A percentile compares a stretch with the other conserved stretches of the same genome.
Conservation (phyloP, 2,113 vertebrate genomes). For the Cyphotilapia sp. region DNA sequence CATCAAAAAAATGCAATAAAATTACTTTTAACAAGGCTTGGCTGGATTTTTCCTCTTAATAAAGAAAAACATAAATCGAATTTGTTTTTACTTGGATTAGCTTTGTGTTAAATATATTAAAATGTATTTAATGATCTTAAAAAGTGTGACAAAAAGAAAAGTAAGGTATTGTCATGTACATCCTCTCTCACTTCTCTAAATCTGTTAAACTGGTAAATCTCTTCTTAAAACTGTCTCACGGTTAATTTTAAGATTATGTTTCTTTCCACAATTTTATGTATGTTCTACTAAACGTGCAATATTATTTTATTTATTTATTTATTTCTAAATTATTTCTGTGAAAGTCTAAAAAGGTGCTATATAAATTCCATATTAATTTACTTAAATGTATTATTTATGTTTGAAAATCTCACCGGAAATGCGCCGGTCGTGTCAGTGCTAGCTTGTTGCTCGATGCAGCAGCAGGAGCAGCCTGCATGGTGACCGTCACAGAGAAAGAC, state of each 20-base stretch:
- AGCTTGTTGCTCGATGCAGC: neutral
- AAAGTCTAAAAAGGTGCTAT: neutral
- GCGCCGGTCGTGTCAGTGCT: accelerated
- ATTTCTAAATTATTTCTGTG: neutral
- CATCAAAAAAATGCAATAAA: neutral
- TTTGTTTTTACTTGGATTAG: accelerated
- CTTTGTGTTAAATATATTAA: neutral
- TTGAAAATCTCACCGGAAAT: neutral
- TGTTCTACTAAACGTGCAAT: neutral
- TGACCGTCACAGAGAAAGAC: neutral
- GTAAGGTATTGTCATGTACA: neutral
- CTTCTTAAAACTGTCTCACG: neutral
- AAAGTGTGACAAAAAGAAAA: neutral
- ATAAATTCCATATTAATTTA: neutral
- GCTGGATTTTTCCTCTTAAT: neutral
- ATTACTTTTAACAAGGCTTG: accelerated
- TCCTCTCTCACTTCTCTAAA: neutral
- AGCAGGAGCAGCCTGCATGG: neutral
- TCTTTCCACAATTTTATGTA: neutral
- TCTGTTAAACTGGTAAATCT: neutral
- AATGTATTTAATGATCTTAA: neutral
- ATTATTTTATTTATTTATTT: neutral
- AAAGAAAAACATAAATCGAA: accelerated
- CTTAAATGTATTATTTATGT: neutral
- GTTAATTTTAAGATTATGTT: neutral